Conservation (phyloP, 2,888 invertebrate species). For the Agrotis exclamationis region DNA sequence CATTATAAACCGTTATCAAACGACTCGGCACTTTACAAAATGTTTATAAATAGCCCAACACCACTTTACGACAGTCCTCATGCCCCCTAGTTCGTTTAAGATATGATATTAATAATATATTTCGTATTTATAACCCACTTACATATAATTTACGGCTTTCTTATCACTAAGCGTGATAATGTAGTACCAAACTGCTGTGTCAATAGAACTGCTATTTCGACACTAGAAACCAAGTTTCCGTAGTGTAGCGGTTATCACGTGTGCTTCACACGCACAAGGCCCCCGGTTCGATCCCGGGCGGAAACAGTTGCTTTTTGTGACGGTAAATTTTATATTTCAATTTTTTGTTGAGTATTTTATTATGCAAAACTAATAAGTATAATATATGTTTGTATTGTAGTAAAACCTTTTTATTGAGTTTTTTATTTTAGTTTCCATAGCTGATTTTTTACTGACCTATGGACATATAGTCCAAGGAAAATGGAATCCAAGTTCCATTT, state of each 20-base stretch:
- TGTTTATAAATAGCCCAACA: conserved; percentile 30
- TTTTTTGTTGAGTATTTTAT: not conserved
- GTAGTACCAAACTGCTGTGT: no score
- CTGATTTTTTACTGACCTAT: no score
- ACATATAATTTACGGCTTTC: conserved; percentile 40
- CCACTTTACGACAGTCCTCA: conserved; percentile 33
- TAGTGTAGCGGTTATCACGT: conserved; percentile 95
- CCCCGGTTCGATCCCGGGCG: conserved; percentile 94
- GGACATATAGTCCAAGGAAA: no score
- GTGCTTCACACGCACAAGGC: conserved; percentile 95
- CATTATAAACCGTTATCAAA: conserved; percentile 8
- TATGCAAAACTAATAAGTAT: no score
- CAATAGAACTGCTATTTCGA: conserved; percentile 9
- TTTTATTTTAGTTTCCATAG: no score
- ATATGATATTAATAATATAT: conserved; percentile 45
- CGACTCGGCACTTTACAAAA: conserved; percentile 30
- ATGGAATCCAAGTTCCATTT: no score
- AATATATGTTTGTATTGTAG: no score
- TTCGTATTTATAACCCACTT: conserved; percentile 53
- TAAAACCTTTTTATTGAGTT: not conserved
- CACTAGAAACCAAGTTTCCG: conserved; percentile 85
- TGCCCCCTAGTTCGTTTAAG: conserved; percentile 50
- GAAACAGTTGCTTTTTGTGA: conserved; percentile 84
- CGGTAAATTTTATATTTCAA: not conserved
- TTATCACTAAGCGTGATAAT: conserved; percentile 35